These are phyloP conservation scores for Drosophila aldrichi DNA, from an alignment of 2,888 invertebrate species.

Conservation along the genomic window DNA sequence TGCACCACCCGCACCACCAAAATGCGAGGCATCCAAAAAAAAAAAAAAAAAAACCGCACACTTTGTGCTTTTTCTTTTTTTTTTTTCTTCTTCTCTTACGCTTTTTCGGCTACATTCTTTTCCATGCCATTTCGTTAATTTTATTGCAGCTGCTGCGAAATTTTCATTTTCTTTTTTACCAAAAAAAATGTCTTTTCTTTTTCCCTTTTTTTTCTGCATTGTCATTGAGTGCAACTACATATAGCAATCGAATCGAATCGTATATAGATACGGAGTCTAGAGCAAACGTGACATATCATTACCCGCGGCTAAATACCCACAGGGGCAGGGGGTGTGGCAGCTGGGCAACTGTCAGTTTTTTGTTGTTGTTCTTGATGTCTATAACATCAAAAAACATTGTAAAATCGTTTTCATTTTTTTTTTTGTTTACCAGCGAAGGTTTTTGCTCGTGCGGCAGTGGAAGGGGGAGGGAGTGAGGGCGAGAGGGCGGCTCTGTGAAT, in stretches of 20 bases:
- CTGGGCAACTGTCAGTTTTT: slow-evolving; percentile 17
- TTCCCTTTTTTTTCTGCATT: slow-evolving; percentile 37
- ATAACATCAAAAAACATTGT: slow-evolving; percentile 59
- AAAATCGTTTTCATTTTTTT: slow-evolving; percentile 16
- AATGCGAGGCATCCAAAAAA: slow-evolving; percentile 32
- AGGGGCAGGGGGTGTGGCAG: not conserved
- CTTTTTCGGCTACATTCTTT: slow-evolving; percentile 60
- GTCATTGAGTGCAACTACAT: slow-evolving; percentile 65
- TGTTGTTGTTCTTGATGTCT: slow-evolving; percentile 18
- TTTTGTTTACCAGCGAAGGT: slow-evolving; percentile 38
- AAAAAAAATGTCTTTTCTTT: not conserved
- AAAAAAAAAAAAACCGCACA: slow-evolving; percentile 47
- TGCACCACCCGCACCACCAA: slow-evolving; percentile 8
- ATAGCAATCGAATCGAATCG: slow-evolving; percentile 4
- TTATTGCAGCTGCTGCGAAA: slow-evolving; percentile 63
- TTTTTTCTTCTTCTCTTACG: slow-evolving; percentile 16
- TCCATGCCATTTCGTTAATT: slow-evolving; percentile 62
- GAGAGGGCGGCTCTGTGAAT: not conserved
- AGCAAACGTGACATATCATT: slow-evolving; percentile 73
- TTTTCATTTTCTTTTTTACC: slow-evolving; percentile 33
- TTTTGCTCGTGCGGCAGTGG: slow-evolving; percentile 20
- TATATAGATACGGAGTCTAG: slow-evolving; percentile 42
- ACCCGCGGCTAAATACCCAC: slow-evolving; percentile 23
- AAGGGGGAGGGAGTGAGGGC: not conserved
- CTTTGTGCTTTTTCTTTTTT: slow-evolving; percentile 34